Evolutionary conservation across 2,797 vertebrate species (phyloP), one percentile per base, ranked within the genome.

Genomic region (Taenioides sp.): DNA sequence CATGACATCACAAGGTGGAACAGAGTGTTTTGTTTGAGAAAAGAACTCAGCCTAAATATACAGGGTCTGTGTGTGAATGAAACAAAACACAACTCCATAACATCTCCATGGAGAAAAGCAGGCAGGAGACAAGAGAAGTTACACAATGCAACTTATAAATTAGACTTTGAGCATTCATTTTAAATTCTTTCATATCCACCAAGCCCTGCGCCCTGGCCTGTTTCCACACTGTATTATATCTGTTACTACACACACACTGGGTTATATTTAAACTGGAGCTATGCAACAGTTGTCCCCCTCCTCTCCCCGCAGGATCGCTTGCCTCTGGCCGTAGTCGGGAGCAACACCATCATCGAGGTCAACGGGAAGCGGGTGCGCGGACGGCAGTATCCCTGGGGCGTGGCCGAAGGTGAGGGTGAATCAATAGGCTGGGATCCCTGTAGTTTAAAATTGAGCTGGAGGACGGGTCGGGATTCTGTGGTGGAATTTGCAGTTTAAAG

Each of bases 341-440:
- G 97, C 80, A 98, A 98, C 93, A 98, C 96, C 67, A 96, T 96
- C 87, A 96, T 98, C 40, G 97, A 98, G 95, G 96, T 98, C 87
- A 96, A 96, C 34, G 97, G 96, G 85, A 97, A 98, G 91, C 93
- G 96, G 77, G 96, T 98, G 75, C 93, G 97, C 77, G 97, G 97
- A 79, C 94, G 97, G 86, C 96, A 98, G 91, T 99, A 99, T 87
- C 97, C 97, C 1, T 98, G 97, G 97, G 96, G 97, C 43, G 96
- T 99, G 88, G 97, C 97, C 75, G 97, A 99, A 96, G 97, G 97
- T 99, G 92, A 96, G 93, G 69, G 65, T 72, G 57, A 11, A 43
- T 78, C 68, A 34, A 28, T 49, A 60, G 43, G 71, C 54, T 37
- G 16, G 4, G 66, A 12, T 70, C 22, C 66, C 37, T 66, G 1